phyloP scores from a whole-genome alignment of 2,113 vertebrate genomes.

The Pangasianodon hypophthalmus region DNA sequence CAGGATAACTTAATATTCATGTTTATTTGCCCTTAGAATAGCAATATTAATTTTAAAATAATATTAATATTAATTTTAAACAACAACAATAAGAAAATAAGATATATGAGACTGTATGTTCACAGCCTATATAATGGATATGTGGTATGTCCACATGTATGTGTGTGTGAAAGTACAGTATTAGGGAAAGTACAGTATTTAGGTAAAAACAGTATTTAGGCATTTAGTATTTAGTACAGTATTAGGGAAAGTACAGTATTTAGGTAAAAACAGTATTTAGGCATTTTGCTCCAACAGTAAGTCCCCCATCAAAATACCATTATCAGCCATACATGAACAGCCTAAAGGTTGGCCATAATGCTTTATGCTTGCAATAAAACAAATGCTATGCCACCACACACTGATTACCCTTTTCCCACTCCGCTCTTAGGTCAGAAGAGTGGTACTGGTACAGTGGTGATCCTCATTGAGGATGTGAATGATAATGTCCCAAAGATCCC shows the following conservation, averaged over 20 bases:
- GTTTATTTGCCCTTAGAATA: neutral
- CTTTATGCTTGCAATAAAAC: neutral
- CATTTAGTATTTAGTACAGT: neutral
- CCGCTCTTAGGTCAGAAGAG: conserved; percentile 73
- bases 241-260: neutral
- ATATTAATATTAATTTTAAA: neutral
- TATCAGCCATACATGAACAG: neutral
- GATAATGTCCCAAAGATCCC: conserved; percentile 73
- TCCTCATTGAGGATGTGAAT: conserved; percentile 75
- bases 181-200: neutral
- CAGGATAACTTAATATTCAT: neutral
- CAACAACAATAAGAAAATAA: neutral
- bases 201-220: neutral
- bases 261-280: neutral
- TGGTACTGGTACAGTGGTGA: conserved; percentile 78
- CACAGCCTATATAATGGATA: neutral
- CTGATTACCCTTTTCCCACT: neutral
- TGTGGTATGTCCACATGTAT: neutral
- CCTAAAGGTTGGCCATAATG: neutral
- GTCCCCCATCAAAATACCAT: neutral
- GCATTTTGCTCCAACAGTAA: neutral
- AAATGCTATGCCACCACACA: neutral
- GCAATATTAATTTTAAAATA: neutral
- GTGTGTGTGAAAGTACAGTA: neutral
- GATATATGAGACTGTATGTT: no score